phyloP scores from a whole-genome alignment of 1,140 invertebrate species.

The Hycleus phaleratus region DNA sequence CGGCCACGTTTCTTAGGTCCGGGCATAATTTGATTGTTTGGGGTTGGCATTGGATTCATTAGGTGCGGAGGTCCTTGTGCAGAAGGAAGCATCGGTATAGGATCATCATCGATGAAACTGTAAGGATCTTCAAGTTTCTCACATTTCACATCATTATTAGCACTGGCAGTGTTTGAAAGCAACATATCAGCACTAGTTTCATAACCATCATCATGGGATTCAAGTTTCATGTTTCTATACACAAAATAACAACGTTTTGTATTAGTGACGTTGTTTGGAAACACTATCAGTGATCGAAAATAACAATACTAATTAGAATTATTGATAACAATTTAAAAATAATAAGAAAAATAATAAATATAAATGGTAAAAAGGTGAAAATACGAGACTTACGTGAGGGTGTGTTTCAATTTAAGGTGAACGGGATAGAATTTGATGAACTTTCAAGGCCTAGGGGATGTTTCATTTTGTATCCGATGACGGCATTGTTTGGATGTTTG shows the following conservation, averaged over 20 bases:
- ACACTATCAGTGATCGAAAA: constrained; percentile 9
- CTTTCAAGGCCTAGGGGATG: constrained; percentile 24
- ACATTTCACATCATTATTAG: constrained; percentile 48
- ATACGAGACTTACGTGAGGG: constrained; percentile 16
- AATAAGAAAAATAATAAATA: neutral
- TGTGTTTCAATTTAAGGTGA: constrained; percentile 11
- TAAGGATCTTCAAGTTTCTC: constrained; percentile 66
- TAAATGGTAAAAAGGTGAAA: no score
- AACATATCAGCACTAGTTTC: constrained; percentile 76
- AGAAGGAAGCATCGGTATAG: constrained; percentile 46
- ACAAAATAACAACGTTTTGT: constrained; percentile 2
- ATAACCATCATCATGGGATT: constrained; percentile 76
- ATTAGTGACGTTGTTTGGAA: constrained; percentile 11
- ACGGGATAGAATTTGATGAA: constrained; percentile 19
- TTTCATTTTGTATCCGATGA: constrained; percentile 6
- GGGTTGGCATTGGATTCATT: constrained; percentile 36
- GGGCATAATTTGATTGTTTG: constrained; percentile 50
- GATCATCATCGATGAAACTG: constrained; percentile 72
- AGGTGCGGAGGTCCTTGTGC: constrained; percentile 29
- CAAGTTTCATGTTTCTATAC: constrained; percentile 52
- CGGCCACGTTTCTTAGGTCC: constrained; percentile 73
- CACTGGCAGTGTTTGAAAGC: constrained; percentile 41
- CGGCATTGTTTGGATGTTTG: neutral
- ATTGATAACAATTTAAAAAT: constrained; percentile 1
- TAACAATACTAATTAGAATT: no score